A percentile compares a stretch with the other conserved stretches of the same genome.
These are phyloP conservation scores for Toxotes jaculatrix DNA, from an alignment of 2,113 vertebrate genomes.

Conservation along the genomic window DNA sequence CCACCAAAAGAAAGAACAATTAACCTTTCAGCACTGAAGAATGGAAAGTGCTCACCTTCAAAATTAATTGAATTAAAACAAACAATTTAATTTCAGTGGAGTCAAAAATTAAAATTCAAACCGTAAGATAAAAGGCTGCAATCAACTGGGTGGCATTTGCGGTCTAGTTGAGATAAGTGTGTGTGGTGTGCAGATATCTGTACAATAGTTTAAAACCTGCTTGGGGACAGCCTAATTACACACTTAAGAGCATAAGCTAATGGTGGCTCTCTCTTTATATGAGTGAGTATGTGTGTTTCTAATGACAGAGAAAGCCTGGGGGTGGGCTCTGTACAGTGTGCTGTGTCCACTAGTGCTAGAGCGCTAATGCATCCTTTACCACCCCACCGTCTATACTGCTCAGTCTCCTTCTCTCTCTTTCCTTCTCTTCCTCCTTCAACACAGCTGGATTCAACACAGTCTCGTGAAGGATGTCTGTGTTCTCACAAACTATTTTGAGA, in stretches of 20 bases:
- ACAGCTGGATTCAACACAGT: constrained; percentile 17
- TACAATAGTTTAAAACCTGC: constrained; percentile 75
- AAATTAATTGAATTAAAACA: constrained; percentile 61
- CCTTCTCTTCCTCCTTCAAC: constrained; percentile 4
- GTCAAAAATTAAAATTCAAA: constrained; percentile 38
- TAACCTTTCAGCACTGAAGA: constrained; percentile 57
- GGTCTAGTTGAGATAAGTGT: constrained; percentile 63
- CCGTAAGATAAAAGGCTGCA: constrained; percentile 49
- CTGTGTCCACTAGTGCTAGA: constrained; percentile 32
- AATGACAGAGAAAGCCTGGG: constrained; percentile 70
- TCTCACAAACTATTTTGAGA: constrained; percentile 20
- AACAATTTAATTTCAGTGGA: constrained; percentile 37
- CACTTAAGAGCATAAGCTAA: constrained; percentile 78
- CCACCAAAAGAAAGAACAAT: constrained; percentile 39
- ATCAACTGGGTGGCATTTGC: constrained; percentile 57
- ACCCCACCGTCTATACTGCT: constrained; percentile 15
- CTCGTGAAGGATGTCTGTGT: not conserved
- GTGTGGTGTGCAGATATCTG: constrained; percentile 60
- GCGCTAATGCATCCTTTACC: constrained; percentile 29
- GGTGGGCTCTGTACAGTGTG: constrained; percentile 48
- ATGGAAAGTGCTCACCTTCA: constrained; percentile 32
- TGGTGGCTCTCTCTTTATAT: constrained; percentile 53
- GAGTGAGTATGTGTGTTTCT: constrained; percentile 66
- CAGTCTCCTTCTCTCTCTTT: constrained; percentile 10
- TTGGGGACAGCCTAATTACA: constrained; percentile 79